Conservation (phyloP, 2,113 vertebrate species). For the Neomonachus schauinslandi region DNA sequence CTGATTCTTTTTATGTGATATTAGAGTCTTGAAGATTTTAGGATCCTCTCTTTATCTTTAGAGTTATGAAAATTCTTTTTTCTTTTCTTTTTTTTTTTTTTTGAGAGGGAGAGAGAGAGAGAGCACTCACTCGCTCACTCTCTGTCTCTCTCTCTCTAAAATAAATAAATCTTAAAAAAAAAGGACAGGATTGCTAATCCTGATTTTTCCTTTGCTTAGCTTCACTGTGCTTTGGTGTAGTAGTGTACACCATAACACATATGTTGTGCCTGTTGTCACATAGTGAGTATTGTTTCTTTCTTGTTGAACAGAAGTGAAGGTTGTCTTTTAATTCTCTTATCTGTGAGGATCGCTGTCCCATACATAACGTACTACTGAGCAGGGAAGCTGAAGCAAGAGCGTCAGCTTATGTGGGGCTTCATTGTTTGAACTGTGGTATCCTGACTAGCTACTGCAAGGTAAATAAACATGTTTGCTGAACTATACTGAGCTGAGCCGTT, state of each 20-base stretch:
- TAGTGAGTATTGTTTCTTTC: not conserved
- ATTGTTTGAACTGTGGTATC: not conserved
- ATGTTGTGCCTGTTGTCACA: not conserved
- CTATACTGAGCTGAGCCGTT: not conserved
- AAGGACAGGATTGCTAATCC: not conserved
- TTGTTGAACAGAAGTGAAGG: not conserved
- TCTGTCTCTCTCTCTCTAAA: too few relatives aligned
- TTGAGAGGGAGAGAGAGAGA: not conserved
- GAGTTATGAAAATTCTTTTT: constrained; percentile 10
- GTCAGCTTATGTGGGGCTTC: not conserved
- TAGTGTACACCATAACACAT: not conserved
- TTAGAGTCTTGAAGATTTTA: not conserved
- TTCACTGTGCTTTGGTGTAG: not conserved
- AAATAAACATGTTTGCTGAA: not conserved
- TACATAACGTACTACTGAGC: not conserved
- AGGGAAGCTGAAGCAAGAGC: not conserved
- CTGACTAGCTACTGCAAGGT: not conserved
- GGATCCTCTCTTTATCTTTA: not conserved
- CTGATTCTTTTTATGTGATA: constrained; percentile 16
- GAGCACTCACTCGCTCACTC: not conserved
- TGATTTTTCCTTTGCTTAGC: not conserved
- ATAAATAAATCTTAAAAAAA: too few relatives aligned
- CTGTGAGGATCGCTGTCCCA: not conserved
- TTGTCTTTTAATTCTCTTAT: not conserved
- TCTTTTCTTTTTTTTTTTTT: too few relatives aligned